Conservation (phyloP, 2,797 vertebrate genomes). For the Anguilla obscura region DNA sequence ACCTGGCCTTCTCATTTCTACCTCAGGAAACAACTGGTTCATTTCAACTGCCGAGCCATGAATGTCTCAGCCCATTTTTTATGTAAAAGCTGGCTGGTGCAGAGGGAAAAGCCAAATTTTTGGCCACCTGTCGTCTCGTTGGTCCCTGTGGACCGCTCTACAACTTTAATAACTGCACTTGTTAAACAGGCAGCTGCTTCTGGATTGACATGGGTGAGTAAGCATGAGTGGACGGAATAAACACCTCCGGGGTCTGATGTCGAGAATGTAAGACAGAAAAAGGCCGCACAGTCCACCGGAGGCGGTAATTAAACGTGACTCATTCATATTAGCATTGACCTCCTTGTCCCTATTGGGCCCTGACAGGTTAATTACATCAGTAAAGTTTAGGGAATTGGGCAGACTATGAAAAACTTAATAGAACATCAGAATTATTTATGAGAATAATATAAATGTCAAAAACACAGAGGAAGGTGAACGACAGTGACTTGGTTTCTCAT, state of each 20-base stretch:
- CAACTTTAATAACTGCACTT: background rate
- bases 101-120: background rate
- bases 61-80: background rate
- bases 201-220: background rate
- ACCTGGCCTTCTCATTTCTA: background rate
- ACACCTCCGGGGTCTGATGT: background rate
- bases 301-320: conserved; percentile 15
- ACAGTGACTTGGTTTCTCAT: background rate
- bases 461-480: background rate
- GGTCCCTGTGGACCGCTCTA: background rate
- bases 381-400: background rate
- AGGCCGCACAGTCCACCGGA: background rate
- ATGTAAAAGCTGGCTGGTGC: background rate
- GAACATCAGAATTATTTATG: conserved; percentile 4
- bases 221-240: background rate
- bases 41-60: background rate
- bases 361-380: conserved; percentile 1
- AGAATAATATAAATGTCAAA: background rate
- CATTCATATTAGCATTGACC: background rate
- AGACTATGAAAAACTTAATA: conserved; percentile 8
- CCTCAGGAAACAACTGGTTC: conserved; percentile 33
- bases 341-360: background rate
- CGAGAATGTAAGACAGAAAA: background rate
- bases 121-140: background rate
- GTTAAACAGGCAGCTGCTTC: background rate